Conservation (phyloP, 2,797 vertebrate species). For the Pteropus rufus region DNA sequence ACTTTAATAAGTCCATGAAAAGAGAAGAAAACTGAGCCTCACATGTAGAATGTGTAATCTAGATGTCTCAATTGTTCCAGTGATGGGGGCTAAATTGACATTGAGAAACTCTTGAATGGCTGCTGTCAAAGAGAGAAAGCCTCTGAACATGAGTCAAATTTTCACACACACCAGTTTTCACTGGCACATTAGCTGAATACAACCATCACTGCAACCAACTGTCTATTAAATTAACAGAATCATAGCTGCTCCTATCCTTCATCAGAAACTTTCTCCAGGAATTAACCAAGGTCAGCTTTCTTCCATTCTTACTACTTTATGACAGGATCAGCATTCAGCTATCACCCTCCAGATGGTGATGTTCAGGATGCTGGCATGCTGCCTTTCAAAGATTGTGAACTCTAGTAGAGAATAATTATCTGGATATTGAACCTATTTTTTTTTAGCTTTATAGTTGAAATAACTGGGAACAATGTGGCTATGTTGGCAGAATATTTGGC, state of each 20-base stretch:
- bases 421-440: slow-evolving; percentile 7
- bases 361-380: neutral
- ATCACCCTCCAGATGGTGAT: slow-evolving; percentile 23
- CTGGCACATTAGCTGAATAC: neutral
- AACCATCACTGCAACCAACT: neutral
- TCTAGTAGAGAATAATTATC: slow-evolving; percentile 30
- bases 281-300: slow-evolving; percentile 10
- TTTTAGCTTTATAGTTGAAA: slow-evolving; percentile 2
- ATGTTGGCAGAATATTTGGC: neutral
- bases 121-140: neutral
- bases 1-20: neutral
- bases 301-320: neutral
- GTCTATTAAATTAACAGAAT: slow-evolving; percentile 5
- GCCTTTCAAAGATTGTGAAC: slow-evolving; percentile 26
- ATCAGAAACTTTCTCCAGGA: neutral
- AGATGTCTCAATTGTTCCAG: neutral
- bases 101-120: neutral
- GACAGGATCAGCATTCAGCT: slow-evolving; percentile 14
- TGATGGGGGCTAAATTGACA: neutral
- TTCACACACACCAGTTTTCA: neutral
- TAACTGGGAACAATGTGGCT: neutral
- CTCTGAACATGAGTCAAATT: neutral
- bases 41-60: neutral
- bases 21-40: neutral
- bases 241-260: neutral